phyloP scores from a whole-genome alignment of 2,113 vertebrate species.

The Phylloscopus whistleri region DNA sequence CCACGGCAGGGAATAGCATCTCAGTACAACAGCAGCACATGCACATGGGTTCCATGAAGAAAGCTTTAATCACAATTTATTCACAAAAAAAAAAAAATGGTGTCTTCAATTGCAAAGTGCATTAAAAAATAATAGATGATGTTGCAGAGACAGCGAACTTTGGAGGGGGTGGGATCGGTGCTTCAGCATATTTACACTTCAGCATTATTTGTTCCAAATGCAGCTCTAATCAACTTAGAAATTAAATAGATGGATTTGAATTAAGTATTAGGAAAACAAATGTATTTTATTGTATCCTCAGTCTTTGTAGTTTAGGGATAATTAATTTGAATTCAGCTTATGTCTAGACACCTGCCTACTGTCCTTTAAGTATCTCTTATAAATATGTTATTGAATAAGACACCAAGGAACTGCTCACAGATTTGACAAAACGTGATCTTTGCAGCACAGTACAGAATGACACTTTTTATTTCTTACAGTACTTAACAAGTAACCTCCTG shows the following conservation, averaged over 20 bases:
- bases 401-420: background rate
- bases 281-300: background rate
- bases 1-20: background rate
- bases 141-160: background rate
- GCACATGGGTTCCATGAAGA: fast-evolving
- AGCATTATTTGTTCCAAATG: background rate
- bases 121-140: background rate
- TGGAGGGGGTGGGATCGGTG: background rate
- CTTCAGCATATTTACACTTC: background rate
- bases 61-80: background rate
- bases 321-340: background rate
- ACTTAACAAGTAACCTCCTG: background rate
- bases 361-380: background rate
- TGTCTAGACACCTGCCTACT: background rate
- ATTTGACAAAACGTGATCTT: background rate
- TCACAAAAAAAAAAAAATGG: background rate
- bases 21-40: background rate
- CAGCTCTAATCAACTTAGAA: background rate
- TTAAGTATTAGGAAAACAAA: background rate
- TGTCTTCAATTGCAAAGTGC: background rate
- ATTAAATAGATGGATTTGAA: background rate
- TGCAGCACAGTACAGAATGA: background rate
- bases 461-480: background rate
- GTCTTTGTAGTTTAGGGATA: background rate
- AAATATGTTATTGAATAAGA: background rate